Percentiles rank a stretch among this genome's conserved stretches.
phyloP scores from a whole-genome alignment of 2,797 vertebrate species.

The Mus minutoides region DNA sequence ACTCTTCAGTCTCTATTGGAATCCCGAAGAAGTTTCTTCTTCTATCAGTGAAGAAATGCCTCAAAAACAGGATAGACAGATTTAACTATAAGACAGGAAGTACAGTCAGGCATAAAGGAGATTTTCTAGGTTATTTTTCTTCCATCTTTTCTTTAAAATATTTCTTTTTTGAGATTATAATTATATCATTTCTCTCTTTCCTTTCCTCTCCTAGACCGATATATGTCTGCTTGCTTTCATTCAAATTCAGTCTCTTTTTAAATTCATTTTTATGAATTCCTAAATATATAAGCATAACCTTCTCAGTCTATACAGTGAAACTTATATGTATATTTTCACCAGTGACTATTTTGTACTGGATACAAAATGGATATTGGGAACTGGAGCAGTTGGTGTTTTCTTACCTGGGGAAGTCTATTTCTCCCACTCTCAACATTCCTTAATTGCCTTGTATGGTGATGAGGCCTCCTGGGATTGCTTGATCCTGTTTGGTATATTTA shows the following conservation, averaged over 20 bases:
- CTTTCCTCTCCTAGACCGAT: neutral
- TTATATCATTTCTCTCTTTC: neutral
- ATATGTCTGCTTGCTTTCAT: neutral
- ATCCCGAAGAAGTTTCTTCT: neutral
- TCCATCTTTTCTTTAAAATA: neutral
- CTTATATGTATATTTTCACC: neutral
- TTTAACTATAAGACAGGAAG: neutral
- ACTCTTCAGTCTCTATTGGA: neutral
- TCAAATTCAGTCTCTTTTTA: neutral
- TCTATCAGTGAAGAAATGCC: too few relatives aligned
- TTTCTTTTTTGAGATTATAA: neutral
- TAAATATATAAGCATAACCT: neutral
- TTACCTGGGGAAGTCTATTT: too few relatives aligned
- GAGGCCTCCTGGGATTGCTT: neutral
- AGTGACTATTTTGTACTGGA: neutral
- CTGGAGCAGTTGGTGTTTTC: neutral
- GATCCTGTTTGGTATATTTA: neutral
- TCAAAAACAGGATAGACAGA: neutral
- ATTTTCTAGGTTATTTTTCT: neutral
- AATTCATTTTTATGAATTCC: neutral
- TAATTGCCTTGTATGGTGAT: neutral
- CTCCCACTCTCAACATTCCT: neutral
- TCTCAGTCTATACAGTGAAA: too few relatives aligned
- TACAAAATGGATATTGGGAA: neutral
- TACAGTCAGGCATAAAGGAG: neutral